These are phyloP conservation scores for Cynopterus sphinx DNA, from an alignment of 2,797 vertebrate genomes.

Conservation along the genomic window DNA sequence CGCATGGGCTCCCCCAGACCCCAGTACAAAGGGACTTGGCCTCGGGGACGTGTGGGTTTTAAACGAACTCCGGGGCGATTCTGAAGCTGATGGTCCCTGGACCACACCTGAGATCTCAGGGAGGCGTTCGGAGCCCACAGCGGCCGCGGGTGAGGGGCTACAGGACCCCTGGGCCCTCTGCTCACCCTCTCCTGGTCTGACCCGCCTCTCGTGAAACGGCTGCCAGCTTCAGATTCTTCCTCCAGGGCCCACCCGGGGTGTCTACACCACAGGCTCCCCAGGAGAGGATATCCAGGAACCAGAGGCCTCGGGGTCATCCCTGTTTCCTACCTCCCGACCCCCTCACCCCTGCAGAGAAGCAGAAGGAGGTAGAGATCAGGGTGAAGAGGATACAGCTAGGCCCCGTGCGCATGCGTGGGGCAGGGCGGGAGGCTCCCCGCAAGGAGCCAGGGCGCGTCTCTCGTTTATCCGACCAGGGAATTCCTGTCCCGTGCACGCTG, in stretches of 20 bases:
- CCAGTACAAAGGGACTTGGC: neutral
- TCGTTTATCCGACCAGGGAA: neutral
- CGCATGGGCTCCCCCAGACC: neutral
- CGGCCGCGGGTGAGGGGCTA: fast-evolving
- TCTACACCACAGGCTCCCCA: no score
- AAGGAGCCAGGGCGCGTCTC: neutral
- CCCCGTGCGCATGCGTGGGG: neutral
- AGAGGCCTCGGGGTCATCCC: neutral
- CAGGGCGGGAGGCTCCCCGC: neutral
- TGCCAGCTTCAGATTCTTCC: neutral
- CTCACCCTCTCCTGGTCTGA: fast-evolving
- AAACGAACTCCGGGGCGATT: neutral
- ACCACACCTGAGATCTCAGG: neutral
- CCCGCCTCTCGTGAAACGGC: neutral
- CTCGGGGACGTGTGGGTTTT: neutral
- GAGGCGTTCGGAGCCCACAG: neutral
- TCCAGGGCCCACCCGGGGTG: neutral
- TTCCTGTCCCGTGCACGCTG: neutral
- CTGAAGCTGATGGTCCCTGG: neutral
- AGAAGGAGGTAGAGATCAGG: no score
- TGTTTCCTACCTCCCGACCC: neutral
- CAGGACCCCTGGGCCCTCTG: neutral
- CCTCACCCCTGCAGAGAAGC: neutral
- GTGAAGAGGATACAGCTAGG: neutral
- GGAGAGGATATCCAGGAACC: neutral